Base-by-base conservation (phyloP, 2,797 vertebrate genomes). In the Orestias chungarensis region DNA sequence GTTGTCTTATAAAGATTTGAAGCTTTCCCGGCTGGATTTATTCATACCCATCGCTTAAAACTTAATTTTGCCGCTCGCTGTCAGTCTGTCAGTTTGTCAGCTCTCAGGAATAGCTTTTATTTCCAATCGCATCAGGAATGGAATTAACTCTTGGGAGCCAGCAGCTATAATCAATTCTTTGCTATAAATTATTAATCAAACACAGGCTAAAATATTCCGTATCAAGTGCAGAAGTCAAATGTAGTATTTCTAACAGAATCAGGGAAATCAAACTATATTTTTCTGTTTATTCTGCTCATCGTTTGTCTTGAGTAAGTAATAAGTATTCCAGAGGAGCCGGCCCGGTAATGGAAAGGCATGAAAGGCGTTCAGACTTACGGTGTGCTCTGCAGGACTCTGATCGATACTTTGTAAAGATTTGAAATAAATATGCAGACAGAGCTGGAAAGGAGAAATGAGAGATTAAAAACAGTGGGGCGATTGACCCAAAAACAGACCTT, bases 101-200 rank as follows among this genome's bases (percentile, higher is more conserved):
- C 71, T 82, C 69, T 78, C 64, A 75, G 75, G 59, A 80, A 84
- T 52, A 25, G 15, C 78, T 86, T 85, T 86, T 80, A 86, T 83
- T 85, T 87, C 80, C 84, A 82, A 89, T 88, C 84, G 80, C 85
- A 85, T 86, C 79, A 70, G 74, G 42, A 66, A 73, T 69, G 65
- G 80, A 85, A 83, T 87, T 57, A 87, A 74, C 87, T 85, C 75
- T 2, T 67, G 82, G 80, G 86, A 87, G 77, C 76, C 80, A 20
- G 80, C 70, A 86, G 84, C 80, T 70, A 73, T 90, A 84, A 90
- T 91, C 86, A 83, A 87, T 90, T 90, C 88, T 75, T 75, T 88
- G 74, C 90, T 88, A 86, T 93, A 82, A 88, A 93, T 91, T 85
- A 91, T 92, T 85, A 83, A 91, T 83, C 74, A 7, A 6, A 38